Conservation (phyloP, 1,140 invertebrate species). For the Rhynchophorus ferrugineus region DNA sequence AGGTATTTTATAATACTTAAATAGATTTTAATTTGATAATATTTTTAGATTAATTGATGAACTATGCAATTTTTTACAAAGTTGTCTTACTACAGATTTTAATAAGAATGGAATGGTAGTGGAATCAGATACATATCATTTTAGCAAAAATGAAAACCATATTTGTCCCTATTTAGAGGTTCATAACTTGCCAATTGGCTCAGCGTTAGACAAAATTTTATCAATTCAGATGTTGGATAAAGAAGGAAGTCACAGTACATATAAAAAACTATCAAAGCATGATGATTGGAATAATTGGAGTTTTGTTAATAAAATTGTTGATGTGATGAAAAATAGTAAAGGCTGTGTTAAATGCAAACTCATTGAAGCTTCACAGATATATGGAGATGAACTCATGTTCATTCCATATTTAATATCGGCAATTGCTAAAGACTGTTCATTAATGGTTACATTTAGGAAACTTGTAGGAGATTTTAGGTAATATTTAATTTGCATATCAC, state of each 20-base stretch:
- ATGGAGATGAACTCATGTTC: slow-evolving; percentile 25
- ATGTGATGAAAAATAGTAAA: slow-evolving; percentile 16
- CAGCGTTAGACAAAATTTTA: slow-evolving; percentile 32
- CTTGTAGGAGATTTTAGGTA: neutral
- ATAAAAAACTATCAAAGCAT: slow-evolving; percentile 26
- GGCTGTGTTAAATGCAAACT: slow-evolving; percentile 27
- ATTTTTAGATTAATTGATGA: slow-evolving; percentile 30
- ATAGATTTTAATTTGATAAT: slow-evolving; percentile 4
- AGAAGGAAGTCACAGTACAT: slow-evolving; percentile 27
- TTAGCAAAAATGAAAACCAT: slow-evolving; percentile 9
- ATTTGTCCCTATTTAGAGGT: too few relatives aligned
- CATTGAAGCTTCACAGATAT: slow-evolving; percentile 9
- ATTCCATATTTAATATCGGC: slow-evolving; percentile 33
- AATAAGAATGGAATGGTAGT: slow-evolving; percentile 4
- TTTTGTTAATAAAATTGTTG: slow-evolving; percentile 29
- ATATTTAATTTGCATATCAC: neutral
- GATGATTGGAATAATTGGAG: slow-evolving; percentile 21
- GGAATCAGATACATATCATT: neutral
- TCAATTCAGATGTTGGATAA: slow-evolving; percentile 34
- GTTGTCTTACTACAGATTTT: slow-evolving; percentile 23
- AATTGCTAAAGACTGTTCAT: slow-evolving; percentile 35
- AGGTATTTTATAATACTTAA: neutral
- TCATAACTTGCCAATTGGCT: slow-evolving; percentile 26
- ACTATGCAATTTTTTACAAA: slow-evolving; percentile 27
- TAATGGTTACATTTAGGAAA: slow-evolving; percentile 34